phyloP scores from a whole-genome alignment of 2,113 vertebrate genomes.

The Cygnus buccinator region DNA sequence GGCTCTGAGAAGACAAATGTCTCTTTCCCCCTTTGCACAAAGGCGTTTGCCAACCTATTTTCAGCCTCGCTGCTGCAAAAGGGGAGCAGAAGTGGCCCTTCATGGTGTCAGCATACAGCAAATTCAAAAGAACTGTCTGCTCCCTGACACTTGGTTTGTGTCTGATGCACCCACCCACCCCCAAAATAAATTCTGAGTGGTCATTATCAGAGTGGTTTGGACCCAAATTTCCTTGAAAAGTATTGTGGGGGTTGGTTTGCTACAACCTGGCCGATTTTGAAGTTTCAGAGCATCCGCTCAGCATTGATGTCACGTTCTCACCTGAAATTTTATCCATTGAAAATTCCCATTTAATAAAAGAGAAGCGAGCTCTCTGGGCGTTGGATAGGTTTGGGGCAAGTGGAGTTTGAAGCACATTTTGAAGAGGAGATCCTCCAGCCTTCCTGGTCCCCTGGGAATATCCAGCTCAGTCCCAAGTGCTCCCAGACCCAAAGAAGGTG shows the following conservation, averaged over 20 bases:
- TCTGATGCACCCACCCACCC: rapidly evolving
- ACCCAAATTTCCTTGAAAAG: background rate
- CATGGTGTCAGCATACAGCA: too few species aligned
- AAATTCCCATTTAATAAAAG: background rate
- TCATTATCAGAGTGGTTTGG: background rate
- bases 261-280: background rate
- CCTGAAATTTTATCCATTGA: background rate
- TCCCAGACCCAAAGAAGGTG: background rate
- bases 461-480: background rate
- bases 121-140: too few species aligned
- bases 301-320: background rate
- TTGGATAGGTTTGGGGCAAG: background rate
- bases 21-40: background rate
- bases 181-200: background rate
- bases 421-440: background rate
- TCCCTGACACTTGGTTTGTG: too few species aligned
- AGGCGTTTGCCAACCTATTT: background rate
- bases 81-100: background rate
- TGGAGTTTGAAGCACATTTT: rapidly evolving
- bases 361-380: background rate
- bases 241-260: background rate
- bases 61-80: background rate
- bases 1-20: background rate
- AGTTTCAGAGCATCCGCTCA: background rate
- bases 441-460: background rate